These are phyloP conservation scores for Mechanitis mazaeus DNA, from an alignment of 2,888 invertebrate genomes.

Conservation along the genomic window DNA sequence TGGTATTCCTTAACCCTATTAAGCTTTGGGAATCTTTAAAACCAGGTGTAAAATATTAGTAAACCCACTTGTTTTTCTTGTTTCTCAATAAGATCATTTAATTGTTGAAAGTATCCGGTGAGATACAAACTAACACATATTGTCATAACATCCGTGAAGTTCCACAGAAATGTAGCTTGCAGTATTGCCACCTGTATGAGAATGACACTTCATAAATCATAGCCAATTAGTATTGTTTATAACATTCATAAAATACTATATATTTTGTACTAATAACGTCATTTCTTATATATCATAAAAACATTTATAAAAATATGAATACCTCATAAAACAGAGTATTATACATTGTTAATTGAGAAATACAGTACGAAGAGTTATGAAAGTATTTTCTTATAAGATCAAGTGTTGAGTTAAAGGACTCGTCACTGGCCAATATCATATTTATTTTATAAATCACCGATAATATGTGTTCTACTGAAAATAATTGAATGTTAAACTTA, in stretches of 20 bases:
- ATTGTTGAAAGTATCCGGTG: slow-evolving; percentile 68
- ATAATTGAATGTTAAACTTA: background rate
- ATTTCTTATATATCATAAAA: slow-evolving; percentile 18
- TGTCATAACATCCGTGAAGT: slow-evolving; percentile 81
- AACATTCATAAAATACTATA: background rate
- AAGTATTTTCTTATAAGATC: no score
- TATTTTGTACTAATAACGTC: background rate
- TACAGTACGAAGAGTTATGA: no score
- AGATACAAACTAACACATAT: slow-evolving; percentile 81
- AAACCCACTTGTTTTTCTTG: slow-evolving; percentile 20
- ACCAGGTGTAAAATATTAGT: no score
- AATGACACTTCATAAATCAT: background rate
- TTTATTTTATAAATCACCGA: slow-evolving; percentile 34
- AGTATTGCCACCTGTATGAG: slow-evolving; percentile 62
- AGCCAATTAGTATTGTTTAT: no score
- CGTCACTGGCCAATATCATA: background rate
- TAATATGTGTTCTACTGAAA: slow-evolving; percentile 44
- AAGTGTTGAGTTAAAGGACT: no score
- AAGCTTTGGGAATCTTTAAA: no score
- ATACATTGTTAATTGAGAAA: no score
- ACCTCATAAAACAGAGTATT: slow-evolving; percentile 30
- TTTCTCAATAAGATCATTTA: slow-evolving; percentile 50
- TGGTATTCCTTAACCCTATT: no score
- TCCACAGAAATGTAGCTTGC: slow-evolving; percentile 81
- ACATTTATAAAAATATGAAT: slow-evolving; percentile 17